Evolutionary conservation across 2,797 vertebrate species (phyloP), one percentile per base, ranked within the genome.

Genomic region (Poecilia picta): DNA sequence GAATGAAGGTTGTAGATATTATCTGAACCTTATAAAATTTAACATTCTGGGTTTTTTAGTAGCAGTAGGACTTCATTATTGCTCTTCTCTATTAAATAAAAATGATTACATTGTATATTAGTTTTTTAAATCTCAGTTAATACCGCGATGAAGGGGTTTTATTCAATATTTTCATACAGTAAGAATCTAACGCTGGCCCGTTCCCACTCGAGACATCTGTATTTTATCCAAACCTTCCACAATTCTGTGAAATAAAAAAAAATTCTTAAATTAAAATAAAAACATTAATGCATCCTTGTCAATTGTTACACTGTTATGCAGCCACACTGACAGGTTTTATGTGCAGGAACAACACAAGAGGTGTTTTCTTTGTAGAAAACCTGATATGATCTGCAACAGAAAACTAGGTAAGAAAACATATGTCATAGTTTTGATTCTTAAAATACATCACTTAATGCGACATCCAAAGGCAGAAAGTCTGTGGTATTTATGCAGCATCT

Each of bases 311-410:
- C 23, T 0, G 11, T 10, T n/a, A n/a, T 55, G 51, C 23, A 55
- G 51, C 51, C 51, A 55, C 3, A 3, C 10, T 25, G 51, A 11
- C 8, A 11, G 51, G 3, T 55, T 55, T 25, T n/a, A 55, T 55
- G 51, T n/a, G 51, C 10, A 55, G 8, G 8, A 11, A 53, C 25
- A 53, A 25, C 23, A 25, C 51, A 53, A 25, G 2, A 25, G 20
- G 23, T 25, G 6, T 8, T 53, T 53, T 25, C 18, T 25, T 25
- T 49, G 47, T 68, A 31, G 33, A 77, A 72, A 74, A 80, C 81
- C 70, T 78, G 80, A 80, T 72, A 72, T 53, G 85, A 89, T 87
- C 81, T 89, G 81, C 31, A 18, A 18, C 31, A 36, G n/a, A 64
- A 64, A 64, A 64, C 31, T 36, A 36, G 2, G 33, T 10, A 64